phyloP scores from a whole-genome alignment of 1,140 invertebrate species.

The Calephelis nemesis region DNA sequence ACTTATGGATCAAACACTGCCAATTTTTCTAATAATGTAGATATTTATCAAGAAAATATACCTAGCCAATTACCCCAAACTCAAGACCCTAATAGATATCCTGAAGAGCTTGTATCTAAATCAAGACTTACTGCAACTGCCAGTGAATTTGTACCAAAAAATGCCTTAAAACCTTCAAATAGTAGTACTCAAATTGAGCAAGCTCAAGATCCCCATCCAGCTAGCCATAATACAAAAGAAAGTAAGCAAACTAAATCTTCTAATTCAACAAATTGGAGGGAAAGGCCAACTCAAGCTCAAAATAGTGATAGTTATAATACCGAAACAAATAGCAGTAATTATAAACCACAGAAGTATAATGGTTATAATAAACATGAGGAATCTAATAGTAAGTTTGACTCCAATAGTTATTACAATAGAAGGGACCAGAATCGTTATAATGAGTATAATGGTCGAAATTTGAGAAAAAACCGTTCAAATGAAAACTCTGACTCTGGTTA shows the following conservation, averaged over 20 bases:
- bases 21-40: conserved; percentile 43
- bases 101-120: conserved; percentile 59
- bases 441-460: conserved; percentile 25
- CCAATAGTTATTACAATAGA: conserved; percentile 2
- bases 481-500: conserved; percentile 35
- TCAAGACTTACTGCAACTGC: conserved; percentile 73
- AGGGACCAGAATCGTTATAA: conserved; percentile 11
- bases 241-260: conserved; percentile 42
- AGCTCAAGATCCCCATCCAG: conserved; percentile 36
- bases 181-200: conserved; percentile 34
- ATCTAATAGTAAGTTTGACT: not conserved
- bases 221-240: conserved; percentile 32
- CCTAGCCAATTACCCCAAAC: conserved; percentile 44
- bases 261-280: conserved; percentile 58
- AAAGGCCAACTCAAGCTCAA: conserved; percentile 38
- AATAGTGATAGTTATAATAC: conserved; percentile 1
- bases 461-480: conserved; percentile 31
- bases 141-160: conserved; percentile 74
- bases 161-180: conserved; percentile 37
- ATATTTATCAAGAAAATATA: conserved; percentile 41
- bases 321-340: conserved; percentile 18
- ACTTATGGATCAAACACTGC: conserved; percentile 45
- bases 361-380: conserved; percentile 10
- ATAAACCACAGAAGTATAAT: conserved; percentile 17
- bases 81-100: conserved; percentile 41